These are phyloP conservation scores for Ursus arctos DNA, from an alignment of 2,113 vertebrate genomes.

Conservation along the genomic window DNA sequence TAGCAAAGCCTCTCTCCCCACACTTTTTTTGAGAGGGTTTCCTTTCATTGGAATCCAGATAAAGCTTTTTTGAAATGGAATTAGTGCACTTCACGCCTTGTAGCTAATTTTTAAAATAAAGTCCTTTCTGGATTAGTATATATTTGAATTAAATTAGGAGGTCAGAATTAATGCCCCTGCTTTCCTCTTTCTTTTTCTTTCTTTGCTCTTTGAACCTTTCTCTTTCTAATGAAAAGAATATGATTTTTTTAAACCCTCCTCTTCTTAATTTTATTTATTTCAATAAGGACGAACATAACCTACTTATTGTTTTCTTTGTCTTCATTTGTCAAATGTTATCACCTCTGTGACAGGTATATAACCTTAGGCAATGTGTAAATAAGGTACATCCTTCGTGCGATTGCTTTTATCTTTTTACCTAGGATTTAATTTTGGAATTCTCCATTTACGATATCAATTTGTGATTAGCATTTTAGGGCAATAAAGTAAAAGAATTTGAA, in stretches of 20 bases:
- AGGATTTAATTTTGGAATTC: conserved; percentile 45
- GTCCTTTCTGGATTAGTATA: conserved; percentile 7
- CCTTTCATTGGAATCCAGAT: conserved; percentile 42
- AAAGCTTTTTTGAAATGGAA: conserved; percentile 48
- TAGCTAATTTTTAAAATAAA: conserved; percentile 55
- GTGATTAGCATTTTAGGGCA: conserved; percentile 48
- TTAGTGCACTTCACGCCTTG: conserved; percentile 41
- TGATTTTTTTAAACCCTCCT: background rate
- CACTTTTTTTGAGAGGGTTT: background rate
- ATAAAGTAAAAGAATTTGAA: conserved; percentile 55
- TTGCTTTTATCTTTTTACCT: background rate
- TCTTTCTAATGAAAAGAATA: conserved; percentile 54
- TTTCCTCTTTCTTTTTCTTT: conserved; percentile 1
- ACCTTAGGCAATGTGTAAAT: conserved; percentile 33
- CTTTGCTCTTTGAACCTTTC: background rate
- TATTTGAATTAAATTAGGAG: conserved; percentile 55
- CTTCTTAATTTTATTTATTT: conserved; percentile 53
- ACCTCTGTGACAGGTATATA: conserved; percentile 24
- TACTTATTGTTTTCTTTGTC: conserved; percentile 50
- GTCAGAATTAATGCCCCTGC: background rate
- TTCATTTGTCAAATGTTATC: conserved; percentile 33
- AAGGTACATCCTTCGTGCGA: background rate
- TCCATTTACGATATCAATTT: conserved; percentile 34
- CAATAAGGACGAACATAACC: background rate
- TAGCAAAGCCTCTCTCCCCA: background rate